Evolutionary conservation across 1,140 invertebrate species (phyloP), one percentile per base, ranked within the genome.

Genomic region (Portunus trituberculatus): DNA sequence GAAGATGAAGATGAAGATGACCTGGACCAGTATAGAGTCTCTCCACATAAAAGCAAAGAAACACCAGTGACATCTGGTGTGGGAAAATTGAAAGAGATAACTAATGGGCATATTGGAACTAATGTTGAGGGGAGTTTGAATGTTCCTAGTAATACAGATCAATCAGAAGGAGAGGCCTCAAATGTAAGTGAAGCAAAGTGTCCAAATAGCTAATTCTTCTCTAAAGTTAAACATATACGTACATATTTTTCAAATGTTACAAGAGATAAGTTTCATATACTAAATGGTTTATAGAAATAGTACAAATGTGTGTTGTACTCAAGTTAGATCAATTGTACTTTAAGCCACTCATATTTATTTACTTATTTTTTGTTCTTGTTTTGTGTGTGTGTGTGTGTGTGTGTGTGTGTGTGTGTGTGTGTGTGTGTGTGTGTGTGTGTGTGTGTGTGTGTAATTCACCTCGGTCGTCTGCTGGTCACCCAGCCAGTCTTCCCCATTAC

Each of bases 1-100:
- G 93, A 94, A 76, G 93, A 94, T 29, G 93, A 94, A n/a, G 93
- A 94, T 31, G 93, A 94, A 52, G 93, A 86, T 25, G 93, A 94
- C 76, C 46, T 94, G 45, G 93, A 94, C 88, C 93, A 94, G 59
- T 94, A 94, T 29, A 39, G 93, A 91, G 88, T 94, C 16, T 14
- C 28, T 28, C 89, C 46, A 25, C 14, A 88, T 14, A 88, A 46
- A 32, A 39, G 16, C 28, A 91, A 46, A n/a, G 28, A 45, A 32
- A 48, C 28, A 20, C 89, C 46, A 8, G 25, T 76, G 67, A n/a
- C 20, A 7, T 20, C 67, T 76, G 67, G 25, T n/a, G 20, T n/a
- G 1, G 67, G 20, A n/a, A 76, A 7, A n/a, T 76, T 25, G 6
- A 12, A n/a, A n/a, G 67, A 76, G 67, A 76, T 76, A 20, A 76